These are phyloP conservation scores for Rhinoraja longicauda DNA, from an alignment of 2,797 vertebrate genomes.

Conservation along the genomic window DNA sequence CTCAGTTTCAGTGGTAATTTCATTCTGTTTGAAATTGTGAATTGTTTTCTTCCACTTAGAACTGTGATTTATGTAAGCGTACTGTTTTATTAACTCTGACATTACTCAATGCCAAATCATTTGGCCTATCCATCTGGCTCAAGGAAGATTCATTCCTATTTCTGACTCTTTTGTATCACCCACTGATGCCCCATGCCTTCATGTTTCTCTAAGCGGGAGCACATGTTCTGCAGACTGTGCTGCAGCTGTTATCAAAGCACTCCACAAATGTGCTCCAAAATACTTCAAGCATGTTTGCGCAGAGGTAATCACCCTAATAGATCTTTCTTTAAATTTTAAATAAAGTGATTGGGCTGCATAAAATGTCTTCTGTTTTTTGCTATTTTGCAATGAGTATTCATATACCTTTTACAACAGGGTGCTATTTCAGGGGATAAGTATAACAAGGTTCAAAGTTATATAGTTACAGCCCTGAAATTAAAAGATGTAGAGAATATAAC, in stretches of 20 bases:
- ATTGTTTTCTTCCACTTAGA: neutral
- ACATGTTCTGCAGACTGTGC: conserved; percentile 23
- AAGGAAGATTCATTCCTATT: conserved; percentile 28
- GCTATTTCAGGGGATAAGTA: too few relatives aligned
- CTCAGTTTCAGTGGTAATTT: neutral
- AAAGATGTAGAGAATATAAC: neutral
- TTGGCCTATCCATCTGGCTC: conserved; percentile 26
- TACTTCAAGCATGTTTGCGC: neutral
- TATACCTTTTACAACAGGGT: neutral
- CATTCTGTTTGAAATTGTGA: neutral
- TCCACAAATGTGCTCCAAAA: neutral
- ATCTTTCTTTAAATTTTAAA: neutral
- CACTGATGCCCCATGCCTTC: neutral
- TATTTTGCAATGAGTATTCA: neutral
- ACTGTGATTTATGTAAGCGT: neutral
- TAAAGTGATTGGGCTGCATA: neutral
- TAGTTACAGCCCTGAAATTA: too few relatives aligned
- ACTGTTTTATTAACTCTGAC: neutral
- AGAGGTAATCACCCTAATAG: neutral
- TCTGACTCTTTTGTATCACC: conserved; percentile 1
- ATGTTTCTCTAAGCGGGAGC: conserved; percentile 13
- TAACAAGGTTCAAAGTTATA: neutral
- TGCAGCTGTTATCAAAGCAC: neutral
- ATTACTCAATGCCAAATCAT: conserved; percentile 23
- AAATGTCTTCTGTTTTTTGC: neutral